A percentile compares a stretch with the other conserved stretches of the same genome.
phyloP scores from a whole-genome alignment of 2,797 vertebrate genomes.

The Hybognathus amarus region DNA sequence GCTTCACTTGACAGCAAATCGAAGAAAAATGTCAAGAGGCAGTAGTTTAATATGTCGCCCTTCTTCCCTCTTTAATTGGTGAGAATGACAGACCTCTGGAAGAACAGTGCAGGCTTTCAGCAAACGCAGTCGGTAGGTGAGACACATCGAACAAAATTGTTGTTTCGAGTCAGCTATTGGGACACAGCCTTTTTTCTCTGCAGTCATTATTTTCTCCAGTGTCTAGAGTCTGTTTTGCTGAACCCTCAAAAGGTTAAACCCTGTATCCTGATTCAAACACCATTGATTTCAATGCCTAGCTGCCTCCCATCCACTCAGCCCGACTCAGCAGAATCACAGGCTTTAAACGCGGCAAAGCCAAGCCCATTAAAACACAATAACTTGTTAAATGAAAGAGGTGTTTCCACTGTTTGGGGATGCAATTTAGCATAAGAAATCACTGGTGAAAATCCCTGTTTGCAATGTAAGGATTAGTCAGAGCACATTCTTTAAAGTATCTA shows the following conservation, averaged over 20 bases:
- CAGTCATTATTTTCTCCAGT: conserved; percentile 38
- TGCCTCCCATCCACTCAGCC: conserved; percentile 22
- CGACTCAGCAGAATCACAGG: conserved; percentile 45
- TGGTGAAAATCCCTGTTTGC: conserved; percentile 43
- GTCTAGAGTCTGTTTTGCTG: conserved; percentile 33
- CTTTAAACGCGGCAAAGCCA: conserved; percentile 35
- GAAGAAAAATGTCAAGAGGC: neutral
- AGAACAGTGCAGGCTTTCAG: neutral
- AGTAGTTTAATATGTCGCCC: neutral
- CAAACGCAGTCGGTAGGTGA: neutral
- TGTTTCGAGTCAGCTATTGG: conserved; percentile 1
- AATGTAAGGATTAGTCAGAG: conserved; percentile 36
- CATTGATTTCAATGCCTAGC: conserved; percentile 41
- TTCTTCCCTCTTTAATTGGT: neutral
- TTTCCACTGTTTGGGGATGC: conserved; percentile 36
- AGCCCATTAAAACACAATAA: conserved; percentile 49
- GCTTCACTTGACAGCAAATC: neutral
- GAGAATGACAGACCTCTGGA: neutral
- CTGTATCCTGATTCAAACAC: conserved; percentile 39
- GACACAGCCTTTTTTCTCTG: neutral
- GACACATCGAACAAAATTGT: neutral
- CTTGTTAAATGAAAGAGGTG: conserved; percentile 44
- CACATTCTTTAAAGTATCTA: conserved; percentile 25
- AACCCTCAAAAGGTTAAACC: conserved; percentile 45
- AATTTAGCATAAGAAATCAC: conserved; percentile 29